These are phyloP conservation scores for Acrossocheilus fasciatus DNA, from an alignment of 2,797 vertebrate species.

Conservation along the genomic window DNA sequence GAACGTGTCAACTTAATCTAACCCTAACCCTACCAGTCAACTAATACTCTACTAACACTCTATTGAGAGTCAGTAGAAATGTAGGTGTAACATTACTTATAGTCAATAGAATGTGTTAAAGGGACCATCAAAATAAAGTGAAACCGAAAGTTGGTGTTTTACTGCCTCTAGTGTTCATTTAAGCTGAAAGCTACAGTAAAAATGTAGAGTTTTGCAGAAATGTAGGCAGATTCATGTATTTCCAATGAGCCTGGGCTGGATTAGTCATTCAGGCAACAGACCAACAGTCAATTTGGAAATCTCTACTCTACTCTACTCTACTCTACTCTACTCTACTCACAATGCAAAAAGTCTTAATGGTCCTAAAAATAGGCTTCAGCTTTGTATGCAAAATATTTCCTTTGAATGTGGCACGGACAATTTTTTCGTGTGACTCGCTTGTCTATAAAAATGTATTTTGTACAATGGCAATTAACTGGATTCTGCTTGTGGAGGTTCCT, in stretches of 20 bases:
- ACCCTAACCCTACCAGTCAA: no score
- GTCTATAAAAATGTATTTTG: conserved; percentile 47
- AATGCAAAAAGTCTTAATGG: not conserved
- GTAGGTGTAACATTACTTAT: no score
- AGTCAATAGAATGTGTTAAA: no score
- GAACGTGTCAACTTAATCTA: no score
- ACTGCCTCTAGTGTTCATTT: not conserved
- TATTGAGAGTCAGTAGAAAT: no score
- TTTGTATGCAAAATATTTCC: not conserved
- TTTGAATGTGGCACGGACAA: not conserved
- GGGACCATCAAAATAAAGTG: no score
- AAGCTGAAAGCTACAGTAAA: not conserved
- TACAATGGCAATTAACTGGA: conserved; percentile 63
- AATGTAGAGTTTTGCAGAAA: not conserved
- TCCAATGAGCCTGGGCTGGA: not conserved
- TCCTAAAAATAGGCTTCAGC: not conserved
- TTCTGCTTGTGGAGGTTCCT: conserved; percentile 58
- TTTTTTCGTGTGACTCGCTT: not conserved
- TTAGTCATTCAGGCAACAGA: no score
- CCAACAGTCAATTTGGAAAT: not conserved
- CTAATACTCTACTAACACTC: no score
- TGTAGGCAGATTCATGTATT: not conserved
- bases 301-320: not conserved
- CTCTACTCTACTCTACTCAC: not conserved
- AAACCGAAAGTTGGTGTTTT: not conserved